phyloP scores from a whole-genome alignment of 2,888 invertebrate genomes.

The Dicyrtoma fusca region DNA sequence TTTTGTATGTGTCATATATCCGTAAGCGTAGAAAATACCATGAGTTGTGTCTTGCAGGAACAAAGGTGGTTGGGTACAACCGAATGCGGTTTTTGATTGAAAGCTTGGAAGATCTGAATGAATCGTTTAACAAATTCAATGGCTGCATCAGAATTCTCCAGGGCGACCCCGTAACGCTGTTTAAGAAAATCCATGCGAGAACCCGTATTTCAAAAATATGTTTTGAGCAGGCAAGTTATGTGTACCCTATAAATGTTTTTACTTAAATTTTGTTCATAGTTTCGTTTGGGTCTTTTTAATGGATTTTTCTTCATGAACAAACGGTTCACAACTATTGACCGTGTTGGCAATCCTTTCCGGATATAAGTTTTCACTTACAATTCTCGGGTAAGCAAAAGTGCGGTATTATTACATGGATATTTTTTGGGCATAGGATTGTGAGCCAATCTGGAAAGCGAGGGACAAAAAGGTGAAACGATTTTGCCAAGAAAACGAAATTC shows the following conservation, averaged over 20 bases:
- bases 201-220: slow-evolving; percentile 62
- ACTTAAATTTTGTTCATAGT: too few relatives aligned
- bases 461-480: slow-evolving; percentile 66
- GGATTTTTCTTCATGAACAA: too few relatives aligned
- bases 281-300: too few relatives aligned
- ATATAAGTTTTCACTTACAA: too few relatives aligned
- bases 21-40: too few relatives aligned
- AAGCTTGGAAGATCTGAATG: slow-evolving; percentile 68
- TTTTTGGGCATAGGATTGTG: slow-evolving; percentile 67
- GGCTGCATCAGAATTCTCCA: slow-evolving; percentile 67
- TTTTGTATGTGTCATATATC: too few relatives aligned
- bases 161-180: slow-evolving; percentile 67
- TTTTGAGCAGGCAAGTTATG: slow-evolving; percentile 59
- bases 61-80: slow-evolving; percentile 69
- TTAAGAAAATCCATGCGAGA: slow-evolving; percentile 66
- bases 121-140: slow-evolving; percentile 64
- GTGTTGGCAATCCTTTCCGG: too few relatives aligned
- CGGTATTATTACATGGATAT: too few relatives aligned
- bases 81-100: slow-evolving; percentile 72
- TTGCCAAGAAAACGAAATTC: slow-evolving; percentile 65
- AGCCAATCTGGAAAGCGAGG: slow-evolving; percentile 70
- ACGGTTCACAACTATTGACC: too few relatives aligned
- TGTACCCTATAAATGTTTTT: not conserved
- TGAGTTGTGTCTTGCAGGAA: slow-evolving; percentile 61
- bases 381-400: too few relatives aligned